A percentile compares a stretch with the other conserved stretches of the same genome.
Evolutionary conservation across 2,113 vertebrate species (phyloP).

Genomic region (Ictalurus punctatus): DNA sequence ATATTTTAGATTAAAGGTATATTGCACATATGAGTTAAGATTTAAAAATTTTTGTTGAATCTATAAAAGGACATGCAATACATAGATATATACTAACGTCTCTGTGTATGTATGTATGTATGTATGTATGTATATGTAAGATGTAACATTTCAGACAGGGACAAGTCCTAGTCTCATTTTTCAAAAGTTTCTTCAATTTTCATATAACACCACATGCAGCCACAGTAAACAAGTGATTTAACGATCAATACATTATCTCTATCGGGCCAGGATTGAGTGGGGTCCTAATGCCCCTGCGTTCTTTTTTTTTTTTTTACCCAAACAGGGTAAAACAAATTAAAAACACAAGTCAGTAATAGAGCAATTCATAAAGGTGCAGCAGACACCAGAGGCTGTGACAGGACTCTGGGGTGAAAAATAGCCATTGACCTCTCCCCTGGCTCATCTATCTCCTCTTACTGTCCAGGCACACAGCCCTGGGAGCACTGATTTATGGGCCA

Average conservation of each 20-base stretch:
- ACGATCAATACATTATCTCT: conserved; percentile 73
- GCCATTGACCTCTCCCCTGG: conserved; percentile 93
- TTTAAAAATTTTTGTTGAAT: neutral
- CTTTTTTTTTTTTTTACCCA: conserved; percentile 55
- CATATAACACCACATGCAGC: conserved; percentile 60
- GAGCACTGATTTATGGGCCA: conserved; percentile 94
- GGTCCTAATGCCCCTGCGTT: conserved; percentile 61
- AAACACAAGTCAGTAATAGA: conserved; percentile 87
- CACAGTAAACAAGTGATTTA: conserved; percentile 65
- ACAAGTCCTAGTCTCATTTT: conserved; percentile 61
- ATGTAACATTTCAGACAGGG: conserved; percentile 56
- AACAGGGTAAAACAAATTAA: conserved; percentile 81
- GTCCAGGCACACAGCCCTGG: conserved; percentile 95
- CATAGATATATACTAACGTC: neutral
- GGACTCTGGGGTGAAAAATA: conserved; percentile 87
- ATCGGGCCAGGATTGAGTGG: conserved; percentile 67
- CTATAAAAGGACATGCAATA: neutral
- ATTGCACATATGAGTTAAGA: neutral
- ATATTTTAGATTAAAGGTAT: neutral
- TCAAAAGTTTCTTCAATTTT: conserved; percentile 68
- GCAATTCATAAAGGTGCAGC: conserved; percentile 85
- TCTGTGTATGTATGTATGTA: neutral
- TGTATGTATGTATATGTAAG: neutral
- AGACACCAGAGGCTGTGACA: conserved; percentile 86
- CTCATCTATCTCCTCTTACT: conserved; percentile 98